These are phyloP conservation scores for Cantharis nigra DNA, from an alignment of 2,888 invertebrate genomes.

Conservation along the genomic window DNA sequence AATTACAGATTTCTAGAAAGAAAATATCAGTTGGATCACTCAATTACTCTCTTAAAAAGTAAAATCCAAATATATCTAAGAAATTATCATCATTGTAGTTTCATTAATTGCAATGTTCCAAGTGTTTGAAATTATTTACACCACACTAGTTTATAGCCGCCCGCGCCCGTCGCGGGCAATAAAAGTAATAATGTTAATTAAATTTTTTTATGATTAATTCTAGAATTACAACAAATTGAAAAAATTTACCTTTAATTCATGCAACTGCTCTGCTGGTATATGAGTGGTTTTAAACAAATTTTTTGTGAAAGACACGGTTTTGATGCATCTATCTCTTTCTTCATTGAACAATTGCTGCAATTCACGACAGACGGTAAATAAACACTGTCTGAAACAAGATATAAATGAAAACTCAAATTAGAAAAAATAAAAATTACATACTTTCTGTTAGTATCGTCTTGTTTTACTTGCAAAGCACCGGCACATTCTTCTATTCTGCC, in stretches of 20 bases:
- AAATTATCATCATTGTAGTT: too few relatives aligned
- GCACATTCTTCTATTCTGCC: slow-evolving; percentile 55
- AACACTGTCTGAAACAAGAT: slow-evolving; percentile 55
- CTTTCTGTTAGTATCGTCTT: slow-evolving; percentile 47
- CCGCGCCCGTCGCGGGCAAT: too few relatives aligned
- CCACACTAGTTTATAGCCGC: too few relatives aligned
- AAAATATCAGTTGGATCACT: background rate
- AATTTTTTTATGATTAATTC: too few relatives aligned
- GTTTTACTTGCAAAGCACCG: slow-evolving; percentile 41
- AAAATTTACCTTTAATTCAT: slow-evolving; percentile 35
- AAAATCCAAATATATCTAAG: too few relatives aligned
- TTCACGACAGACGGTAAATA: slow-evolving; percentile 72
- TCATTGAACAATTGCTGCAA: slow-evolving; percentile 79
- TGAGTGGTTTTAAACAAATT: slow-evolving; percentile 58
- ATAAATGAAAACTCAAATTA: background rate
- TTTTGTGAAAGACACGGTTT: slow-evolving; percentile 81
- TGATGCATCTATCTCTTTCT: slow-evolving; percentile 78
- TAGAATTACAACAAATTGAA: background rate
- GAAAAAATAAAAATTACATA: slow-evolving; percentile 39
- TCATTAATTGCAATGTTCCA: too few relatives aligned
- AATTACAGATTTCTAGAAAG: slow-evolving; percentile 55
- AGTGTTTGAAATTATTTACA: too few relatives aligned
- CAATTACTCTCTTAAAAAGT: too few relatives aligned
- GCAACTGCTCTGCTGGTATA: slow-evolving; percentile 27
- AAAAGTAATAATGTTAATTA: too few relatives aligned